Percentiles rank a stretch among this genome's conserved stretches.
phyloP scores from a whole-genome alignment of 1,140 invertebrate genomes.

The Rhopalosiphum padi region DNA sequence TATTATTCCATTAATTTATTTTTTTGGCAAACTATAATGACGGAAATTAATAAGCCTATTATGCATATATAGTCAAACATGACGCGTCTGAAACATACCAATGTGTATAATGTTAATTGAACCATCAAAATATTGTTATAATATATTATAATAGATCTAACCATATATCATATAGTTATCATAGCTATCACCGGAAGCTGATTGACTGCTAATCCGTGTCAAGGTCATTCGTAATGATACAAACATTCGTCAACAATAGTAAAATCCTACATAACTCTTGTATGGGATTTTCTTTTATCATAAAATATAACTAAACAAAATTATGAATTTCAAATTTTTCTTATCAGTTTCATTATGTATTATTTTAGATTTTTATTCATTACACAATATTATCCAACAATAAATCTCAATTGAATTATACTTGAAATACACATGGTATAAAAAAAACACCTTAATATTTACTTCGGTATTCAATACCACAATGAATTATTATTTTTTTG shows the following conservation, averaged over 20 bases:
- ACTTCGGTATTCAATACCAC: too few species aligned
- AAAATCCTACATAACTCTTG: background rate
- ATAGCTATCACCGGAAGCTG: background rate
- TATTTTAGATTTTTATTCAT: background rate
- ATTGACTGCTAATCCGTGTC: background rate
- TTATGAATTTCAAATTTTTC: background rate
- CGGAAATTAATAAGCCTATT: background rate
- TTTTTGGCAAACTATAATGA: background rate
- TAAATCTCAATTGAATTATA: background rate
- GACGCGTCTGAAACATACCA: background rate
- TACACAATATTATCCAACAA: background rate
- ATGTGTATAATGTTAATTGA: background rate
- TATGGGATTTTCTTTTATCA: background rate
- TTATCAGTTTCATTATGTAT: background rate
- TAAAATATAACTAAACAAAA: background rate
- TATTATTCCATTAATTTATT: constrained; percentile 13
- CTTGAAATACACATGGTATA: background rate
- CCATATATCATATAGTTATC: background rate
- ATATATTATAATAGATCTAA: background rate
- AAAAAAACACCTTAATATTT: background rate
- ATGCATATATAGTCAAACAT: background rate
- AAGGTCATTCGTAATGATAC: background rate
- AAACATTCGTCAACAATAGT: background rate
- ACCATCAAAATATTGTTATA: background rate
- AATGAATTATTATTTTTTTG: too few species aligned